Evolutionary conservation across 2,888 invertebrate species (phyloP), one percentile per base, ranked within the genome.

Genomic region (Octonoba sinensis): DNA sequence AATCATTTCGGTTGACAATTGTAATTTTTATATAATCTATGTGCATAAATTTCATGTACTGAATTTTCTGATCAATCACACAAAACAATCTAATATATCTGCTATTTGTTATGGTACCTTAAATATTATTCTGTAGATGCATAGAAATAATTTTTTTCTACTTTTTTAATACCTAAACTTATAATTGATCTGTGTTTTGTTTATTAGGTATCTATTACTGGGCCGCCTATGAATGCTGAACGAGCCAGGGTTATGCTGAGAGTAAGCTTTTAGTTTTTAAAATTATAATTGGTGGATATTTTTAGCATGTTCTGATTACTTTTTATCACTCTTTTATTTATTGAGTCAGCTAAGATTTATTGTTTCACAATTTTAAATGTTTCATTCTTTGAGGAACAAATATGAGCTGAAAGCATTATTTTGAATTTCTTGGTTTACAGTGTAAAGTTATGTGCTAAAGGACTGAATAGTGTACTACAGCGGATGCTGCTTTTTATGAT

Each of bases 201-300:
- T 54, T n/a, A 13, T 18, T 36, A 82, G 81, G 81, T 82, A 13
- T 74, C 81, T 3, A 75, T 82, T 4, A 54, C 75, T 65, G 81
- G 81, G n/a, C 74, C 70, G 8, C 81, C 81, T 1, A 18, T 22
- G 11, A 71, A 59, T 64, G 81, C 59, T 15, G 81, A 82, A 57
- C 69, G 49, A 49, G 81, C 81, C 12, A 74, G 81, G 60, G 36
- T 66, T 8, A 82, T 82, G 74, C 64, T 82, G 13, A 64, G 81
- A 51, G 81, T 82, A 75, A 65, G 75, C 57, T 16, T 12, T 47
- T 64, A 20, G 20, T 36, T 24, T 60, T 27, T 1, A 3, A 57
- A 20, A 22, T 22, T 57, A 8, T 57, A 36, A 11, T 36, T 36
- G 36, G 11, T 8, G 2, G 3, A 27, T 27, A 27, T 27, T 27